These are phyloP conservation scores for Silurus meridionalis DNA, from an alignment of 2,113 vertebrate species.

Conservation along the genomic window DNA sequence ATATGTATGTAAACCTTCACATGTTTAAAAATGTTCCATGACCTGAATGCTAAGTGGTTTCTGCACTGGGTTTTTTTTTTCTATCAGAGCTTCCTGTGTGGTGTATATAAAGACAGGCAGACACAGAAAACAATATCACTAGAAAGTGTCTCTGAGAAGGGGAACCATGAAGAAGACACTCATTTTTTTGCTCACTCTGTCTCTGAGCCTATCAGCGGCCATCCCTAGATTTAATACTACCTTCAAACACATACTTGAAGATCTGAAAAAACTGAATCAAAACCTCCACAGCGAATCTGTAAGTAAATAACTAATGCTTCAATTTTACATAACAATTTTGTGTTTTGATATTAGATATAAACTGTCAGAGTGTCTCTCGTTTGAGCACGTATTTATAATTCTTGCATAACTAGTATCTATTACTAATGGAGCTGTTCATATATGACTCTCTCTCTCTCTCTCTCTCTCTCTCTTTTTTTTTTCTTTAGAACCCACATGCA, in stretches of 20 bases:
- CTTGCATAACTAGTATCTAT: background rate
- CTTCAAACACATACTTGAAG: accelerated
- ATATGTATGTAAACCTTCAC: too few species aligned
- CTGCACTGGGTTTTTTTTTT: slow-evolving; percentile 10
- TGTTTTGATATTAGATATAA: background rate
- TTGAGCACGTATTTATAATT: background rate
- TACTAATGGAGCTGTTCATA: background rate
- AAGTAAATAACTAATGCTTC: slow-evolving; percentile 10
- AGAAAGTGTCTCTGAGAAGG: slow-evolving; percentile 42
- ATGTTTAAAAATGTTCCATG: too few species aligned
- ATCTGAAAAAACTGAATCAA: accelerated
- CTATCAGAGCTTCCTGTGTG: slow-evolving; percentile 39
- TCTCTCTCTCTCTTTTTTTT: background rate
- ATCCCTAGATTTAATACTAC: accelerated
- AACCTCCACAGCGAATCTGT: background rate
- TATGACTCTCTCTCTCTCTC: background rate
- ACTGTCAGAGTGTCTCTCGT: background rate
- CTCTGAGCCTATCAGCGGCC: background rate
- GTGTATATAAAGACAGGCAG: slow-evolving; percentile 38
- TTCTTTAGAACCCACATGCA: background rate
- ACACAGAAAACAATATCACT: slow-evolving; percentile 43
- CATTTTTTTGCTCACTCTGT: slow-evolving; percentile 21
- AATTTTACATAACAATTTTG: background rate
- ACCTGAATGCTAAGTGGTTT: too few species aligned
- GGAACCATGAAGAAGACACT: slow-evolving; percentile 41